phyloP scores from a whole-genome alignment of 2,797 vertebrate genomes.

The Perdix hodgsoniae region DNA sequence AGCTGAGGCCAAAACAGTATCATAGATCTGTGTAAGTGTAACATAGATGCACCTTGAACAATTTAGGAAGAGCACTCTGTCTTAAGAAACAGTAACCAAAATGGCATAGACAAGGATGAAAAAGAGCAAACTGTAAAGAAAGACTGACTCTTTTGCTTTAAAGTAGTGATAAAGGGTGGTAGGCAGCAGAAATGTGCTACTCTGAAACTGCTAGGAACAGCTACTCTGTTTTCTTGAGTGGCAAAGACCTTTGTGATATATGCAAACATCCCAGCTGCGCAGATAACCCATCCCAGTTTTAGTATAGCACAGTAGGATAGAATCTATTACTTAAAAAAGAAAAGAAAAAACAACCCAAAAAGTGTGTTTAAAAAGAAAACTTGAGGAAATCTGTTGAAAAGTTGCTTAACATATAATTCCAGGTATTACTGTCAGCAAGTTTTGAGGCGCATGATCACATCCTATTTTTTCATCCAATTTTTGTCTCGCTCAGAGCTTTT shows the following conservation, averaged over 20 bases:
- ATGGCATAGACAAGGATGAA: not conserved
- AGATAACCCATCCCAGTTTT: not conserved
- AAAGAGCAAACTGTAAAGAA: not conserved
- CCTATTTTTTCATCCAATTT: not conserved
- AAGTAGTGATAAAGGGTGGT: not conserved
- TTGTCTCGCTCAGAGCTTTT: not conserved
- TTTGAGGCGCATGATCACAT: not conserved
- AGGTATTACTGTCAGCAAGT: not conserved
- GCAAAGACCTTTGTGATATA: not conserved
- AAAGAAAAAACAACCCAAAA: not conserved
- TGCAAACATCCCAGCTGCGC: not conserved
- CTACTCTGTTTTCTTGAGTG: not conserved
- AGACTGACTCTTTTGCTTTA: not conserved
- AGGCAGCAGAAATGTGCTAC: not conserved
- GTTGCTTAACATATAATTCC: not conserved
- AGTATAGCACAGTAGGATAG: not conserved
- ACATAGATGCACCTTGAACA: not conserved
- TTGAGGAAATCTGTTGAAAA: not conserved
- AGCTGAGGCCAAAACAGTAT: slow-evolving; percentile 7
- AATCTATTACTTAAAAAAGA: not conserved
- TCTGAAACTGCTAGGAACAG: not conserved
- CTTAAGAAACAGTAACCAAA: not conserved
- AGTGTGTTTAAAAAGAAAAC: slow-evolving; percentile 5
- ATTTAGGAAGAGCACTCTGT: not conserved
- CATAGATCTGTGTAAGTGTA: not conserved